These are phyloP conservation scores for Sylvia borin DNA, from an alignment of 2,797 vertebrate species.

Conservation along the genomic window DNA sequence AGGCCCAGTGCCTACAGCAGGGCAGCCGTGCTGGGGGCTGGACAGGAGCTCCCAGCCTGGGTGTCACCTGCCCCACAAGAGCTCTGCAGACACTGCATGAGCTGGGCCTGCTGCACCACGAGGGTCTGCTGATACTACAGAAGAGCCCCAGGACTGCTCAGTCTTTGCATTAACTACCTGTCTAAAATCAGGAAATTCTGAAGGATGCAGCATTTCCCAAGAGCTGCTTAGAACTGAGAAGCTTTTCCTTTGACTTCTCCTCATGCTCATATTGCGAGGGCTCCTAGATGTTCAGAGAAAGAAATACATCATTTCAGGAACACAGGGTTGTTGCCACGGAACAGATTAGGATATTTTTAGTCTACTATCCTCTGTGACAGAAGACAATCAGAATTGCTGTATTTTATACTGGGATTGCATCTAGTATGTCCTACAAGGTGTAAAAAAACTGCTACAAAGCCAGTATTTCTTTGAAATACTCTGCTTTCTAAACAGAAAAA, in stretches of 20 bases:
- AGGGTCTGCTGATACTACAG: not conserved
- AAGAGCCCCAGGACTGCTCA: not conserved
- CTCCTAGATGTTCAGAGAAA: not conserved
- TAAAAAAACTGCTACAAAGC: rapidly evolving
- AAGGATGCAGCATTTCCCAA: not conserved
- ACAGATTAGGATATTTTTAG: not conserved
- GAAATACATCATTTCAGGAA: not conserved
- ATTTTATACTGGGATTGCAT: not conserved
- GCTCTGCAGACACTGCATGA: rapidly evolving
- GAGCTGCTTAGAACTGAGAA: not conserved
- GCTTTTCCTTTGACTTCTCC: not conserved
- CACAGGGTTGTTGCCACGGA: not conserved
- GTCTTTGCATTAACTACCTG: not conserved
- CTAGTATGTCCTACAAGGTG: not conserved
- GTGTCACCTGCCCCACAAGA: rapidly evolving
- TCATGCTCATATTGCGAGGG: not conserved
- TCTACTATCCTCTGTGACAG: not conserved
- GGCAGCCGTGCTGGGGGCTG: not conserved
- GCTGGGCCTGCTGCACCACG: not conserved
- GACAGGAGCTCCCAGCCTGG: not conserved
- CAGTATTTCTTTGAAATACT: not conserved
- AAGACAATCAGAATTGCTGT: not conserved
- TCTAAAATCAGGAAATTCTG: not conserved
- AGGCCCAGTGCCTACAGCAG: not conserved
- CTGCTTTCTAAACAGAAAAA: not conserved